Conservation (phyloP, 1,140 invertebrate species). For the Microvelia longipes region DNA sequence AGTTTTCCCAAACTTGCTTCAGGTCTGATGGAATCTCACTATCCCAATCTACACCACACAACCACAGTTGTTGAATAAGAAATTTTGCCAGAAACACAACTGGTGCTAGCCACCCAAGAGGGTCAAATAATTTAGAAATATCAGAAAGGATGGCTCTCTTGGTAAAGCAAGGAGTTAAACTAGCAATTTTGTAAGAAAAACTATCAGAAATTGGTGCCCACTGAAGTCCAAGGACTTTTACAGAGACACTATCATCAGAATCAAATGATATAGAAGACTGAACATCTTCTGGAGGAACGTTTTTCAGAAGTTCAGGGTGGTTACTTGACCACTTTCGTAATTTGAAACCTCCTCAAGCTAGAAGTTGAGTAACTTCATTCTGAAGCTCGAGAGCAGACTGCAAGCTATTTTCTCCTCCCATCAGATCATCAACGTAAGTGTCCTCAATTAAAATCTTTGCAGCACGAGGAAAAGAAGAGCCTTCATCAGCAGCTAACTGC, state of each 20-base stretch:
- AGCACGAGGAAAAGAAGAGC: conserved; percentile 18
- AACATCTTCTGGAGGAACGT: neutral
- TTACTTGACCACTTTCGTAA: conserved; percentile 17
- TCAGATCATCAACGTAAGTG: conserved; percentile 33
- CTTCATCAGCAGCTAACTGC: conserved; percentile 24
- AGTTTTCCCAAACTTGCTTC: neutral
- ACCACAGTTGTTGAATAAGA: conserved; percentile 1
- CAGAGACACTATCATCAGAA: neutral
- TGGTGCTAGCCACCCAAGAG: neutral
- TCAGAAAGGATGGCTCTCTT: conserved; percentile 2
- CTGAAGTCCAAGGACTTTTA: conserved; percentile 2
- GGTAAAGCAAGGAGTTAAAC: neutral
- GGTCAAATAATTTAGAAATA: conserved; percentile 4
- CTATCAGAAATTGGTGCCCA: neutral
- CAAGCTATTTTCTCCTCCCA: conserved; percentile 24
- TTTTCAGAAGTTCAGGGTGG: neutral
- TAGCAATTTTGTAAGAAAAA: neutral
- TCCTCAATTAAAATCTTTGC: conserved; percentile 23
- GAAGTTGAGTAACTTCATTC: conserved; percentile 11
- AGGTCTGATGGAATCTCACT: neutral
- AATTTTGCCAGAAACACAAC: neutral
- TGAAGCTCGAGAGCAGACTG: conserved; percentile 15
- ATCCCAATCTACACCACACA: conserved; percentile 1
- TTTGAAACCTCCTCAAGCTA: conserved; percentile 15
- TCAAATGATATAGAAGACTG: neutral